Evolutionary conservation across 2,113 vertebrate genomes (phyloP).

Genomic region (Platysteira castanea): DNA sequence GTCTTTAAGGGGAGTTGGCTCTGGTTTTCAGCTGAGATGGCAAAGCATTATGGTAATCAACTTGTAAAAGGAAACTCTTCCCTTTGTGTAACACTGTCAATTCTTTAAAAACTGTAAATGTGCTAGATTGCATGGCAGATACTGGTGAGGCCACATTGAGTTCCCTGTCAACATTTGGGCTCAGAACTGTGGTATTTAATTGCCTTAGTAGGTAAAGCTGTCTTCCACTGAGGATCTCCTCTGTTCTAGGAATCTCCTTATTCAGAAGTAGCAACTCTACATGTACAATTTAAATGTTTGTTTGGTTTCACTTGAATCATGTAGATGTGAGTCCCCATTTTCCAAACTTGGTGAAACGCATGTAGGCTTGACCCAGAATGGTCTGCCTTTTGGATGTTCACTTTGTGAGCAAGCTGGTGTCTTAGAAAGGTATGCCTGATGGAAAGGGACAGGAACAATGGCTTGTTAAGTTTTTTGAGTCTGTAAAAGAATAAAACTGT

Average conservation of each 20-base stretch:
- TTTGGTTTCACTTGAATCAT: background rate
- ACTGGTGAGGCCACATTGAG: background rate
- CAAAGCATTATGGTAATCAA: background rate
- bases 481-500: background rate
- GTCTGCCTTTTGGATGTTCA: background rate
- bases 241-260: background rate
- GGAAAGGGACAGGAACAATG: background rate
- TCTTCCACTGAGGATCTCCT: background rate
- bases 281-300: background rate
- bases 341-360: background rate
- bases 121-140: background rate
- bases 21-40: background rate
- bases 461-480: background rate
- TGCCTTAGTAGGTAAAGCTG: background rate
- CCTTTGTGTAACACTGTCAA: background rate
- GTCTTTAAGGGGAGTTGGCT: background rate
- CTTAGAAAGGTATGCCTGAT: background rate
- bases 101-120: background rate
- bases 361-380: accelerated
- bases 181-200: background rate
- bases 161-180: background rate
- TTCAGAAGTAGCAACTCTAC: background rate
- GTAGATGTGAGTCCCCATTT: background rate
- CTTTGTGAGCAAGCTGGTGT: background rate
- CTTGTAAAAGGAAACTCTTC: background rate